phyloP scores from a whole-genome alignment of 2,113 vertebrate genomes.

The Notiomystis cincta region DNA sequence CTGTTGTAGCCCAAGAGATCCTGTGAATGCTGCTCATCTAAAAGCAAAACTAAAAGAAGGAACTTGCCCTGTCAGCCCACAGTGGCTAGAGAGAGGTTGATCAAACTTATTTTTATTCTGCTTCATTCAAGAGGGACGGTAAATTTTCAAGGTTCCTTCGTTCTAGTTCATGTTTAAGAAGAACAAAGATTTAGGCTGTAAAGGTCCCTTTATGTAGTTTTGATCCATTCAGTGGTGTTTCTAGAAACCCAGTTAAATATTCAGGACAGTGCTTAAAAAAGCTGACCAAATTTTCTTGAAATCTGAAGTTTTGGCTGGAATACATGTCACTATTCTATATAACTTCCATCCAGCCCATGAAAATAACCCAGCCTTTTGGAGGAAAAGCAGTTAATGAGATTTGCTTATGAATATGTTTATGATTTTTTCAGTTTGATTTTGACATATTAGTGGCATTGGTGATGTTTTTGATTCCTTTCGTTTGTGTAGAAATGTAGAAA shows the following conservation, averaged over 20 bases:
- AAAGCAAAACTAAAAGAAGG: neutral
- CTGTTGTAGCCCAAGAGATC: neutral
- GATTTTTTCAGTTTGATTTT: slow-evolving; percentile 1
- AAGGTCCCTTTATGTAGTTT: neutral
- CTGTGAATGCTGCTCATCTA: neutral
- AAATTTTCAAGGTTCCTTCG: neutral
- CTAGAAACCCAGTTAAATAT: neutral
- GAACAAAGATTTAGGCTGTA: neutral
- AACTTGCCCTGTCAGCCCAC: neutral
- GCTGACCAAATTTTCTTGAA: neutral
- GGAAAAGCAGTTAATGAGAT: neutral
- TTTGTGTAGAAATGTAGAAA: neutral
- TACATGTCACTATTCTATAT: neutral
- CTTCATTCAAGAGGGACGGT: neutral
- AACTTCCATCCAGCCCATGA: neutral
- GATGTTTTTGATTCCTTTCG: neutral
- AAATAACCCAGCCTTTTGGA: neutral
- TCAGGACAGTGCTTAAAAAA: neutral
- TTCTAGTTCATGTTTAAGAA: neutral
- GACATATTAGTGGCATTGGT: neutral
- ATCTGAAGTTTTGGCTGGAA: neutral
- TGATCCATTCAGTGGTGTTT: neutral
- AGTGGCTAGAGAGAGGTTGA: neutral
- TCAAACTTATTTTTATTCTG: neutral
- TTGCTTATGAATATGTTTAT: neutral